Percentiles rank a stretch among this genome's conserved stretches.
Conservation (phyloP, 2,113 vertebrate species). For the Poecile atricapillus region DNA sequence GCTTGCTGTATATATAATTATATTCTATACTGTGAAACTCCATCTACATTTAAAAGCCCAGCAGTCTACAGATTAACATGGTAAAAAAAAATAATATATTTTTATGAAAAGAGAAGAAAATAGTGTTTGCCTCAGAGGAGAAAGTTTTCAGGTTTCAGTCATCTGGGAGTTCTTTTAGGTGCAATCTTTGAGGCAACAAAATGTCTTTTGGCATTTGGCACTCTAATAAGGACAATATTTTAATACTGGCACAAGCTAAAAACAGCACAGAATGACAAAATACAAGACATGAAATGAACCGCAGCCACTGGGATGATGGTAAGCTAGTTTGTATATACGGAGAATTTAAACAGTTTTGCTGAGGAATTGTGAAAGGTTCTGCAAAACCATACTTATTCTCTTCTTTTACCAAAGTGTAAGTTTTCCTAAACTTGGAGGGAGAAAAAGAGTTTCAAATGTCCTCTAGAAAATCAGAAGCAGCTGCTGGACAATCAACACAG, state of each 20-base stretch:
- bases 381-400: conserved; percentile 26
- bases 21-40: conserved; percentile 50
- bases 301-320: conserved; percentile 40
- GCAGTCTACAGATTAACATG: conserved; percentile 59
- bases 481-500: neutral
- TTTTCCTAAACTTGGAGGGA: conserved; percentile 50
- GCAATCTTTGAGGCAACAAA: conserved; percentile 47
- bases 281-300: conserved; percentile 39
- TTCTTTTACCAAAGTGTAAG: conserved; percentile 38
- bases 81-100: conserved; percentile 46
- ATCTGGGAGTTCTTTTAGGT: neutral
- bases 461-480: conserved; percentile 57
- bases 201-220: conserved; percentile 76
- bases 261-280: conserved; percentile 61
- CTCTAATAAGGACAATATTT: conserved; percentile 67
- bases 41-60: conserved; percentile 58
- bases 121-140: conserved; percentile 49
- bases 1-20: conserved; percentile 28
- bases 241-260: conserved; percentile 78
- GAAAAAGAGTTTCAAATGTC: conserved; percentile 57
- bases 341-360: conserved; percentile 31
- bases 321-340: neutral
- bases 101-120: conserved; percentile 56
- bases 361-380: conserved; percentile 22
- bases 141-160: conserved; percentile 24